Percentiles rank a stretch among this genome's conserved stretches.
phyloP scores from a whole-genome alignment of 2,113 vertebrate genomes.

The Zingel zingel region DNA sequence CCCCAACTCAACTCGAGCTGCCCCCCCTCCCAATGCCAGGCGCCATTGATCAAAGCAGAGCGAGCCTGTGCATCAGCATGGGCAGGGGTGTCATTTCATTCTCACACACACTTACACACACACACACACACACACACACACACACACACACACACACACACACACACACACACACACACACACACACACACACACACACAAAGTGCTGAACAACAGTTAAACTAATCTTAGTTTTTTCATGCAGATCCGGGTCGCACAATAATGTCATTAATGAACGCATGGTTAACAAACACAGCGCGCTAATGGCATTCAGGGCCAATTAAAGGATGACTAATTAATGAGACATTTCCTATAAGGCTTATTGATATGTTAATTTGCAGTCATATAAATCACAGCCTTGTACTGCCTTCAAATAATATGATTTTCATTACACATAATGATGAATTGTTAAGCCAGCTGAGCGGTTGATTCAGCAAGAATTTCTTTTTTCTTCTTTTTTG shows the following conservation, averaged over 20 bases:
- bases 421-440: slow-evolving; percentile 56
- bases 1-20: slow-evolving; percentile 29
- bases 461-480: slow-evolving; percentile 4
- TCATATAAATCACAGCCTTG: slow-evolving; percentile 74
- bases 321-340: slow-evolving; percentile 80
- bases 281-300: slow-evolving; percentile 52
- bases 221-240: slow-evolving; percentile 45
- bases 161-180: slow-evolving; percentile 15
- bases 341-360: slow-evolving; percentile 80
- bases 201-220: slow-evolving; percentile 30
- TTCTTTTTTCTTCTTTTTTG: neutral
- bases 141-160: slow-evolving; percentile 20
- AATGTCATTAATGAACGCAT: slow-evolving; percentile 69
- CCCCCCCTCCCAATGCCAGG: slow-evolving; percentile 61
- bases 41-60: slow-evolving; percentile 83
- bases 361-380: slow-evolving; percentile 79
- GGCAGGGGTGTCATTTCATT: slow-evolving; percentile 63
- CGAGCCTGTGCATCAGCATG: slow-evolving; percentile 68
- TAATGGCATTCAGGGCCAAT: slow-evolving; percentile 79
- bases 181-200: slow-evolving; percentile 19
- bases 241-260: slow-evolving; percentile 36
- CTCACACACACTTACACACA: slow-evolving; percentile 27
- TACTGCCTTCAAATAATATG: slow-evolving; percentile 54
- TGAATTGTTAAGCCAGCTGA: slow-evolving; percentile 42
- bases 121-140: neutral